Evolutionary conservation across 2,113 vertebrate genomes (phyloP), one percentile per base, ranked within the genome.

Genomic region (Climacteris rufus): DNA sequence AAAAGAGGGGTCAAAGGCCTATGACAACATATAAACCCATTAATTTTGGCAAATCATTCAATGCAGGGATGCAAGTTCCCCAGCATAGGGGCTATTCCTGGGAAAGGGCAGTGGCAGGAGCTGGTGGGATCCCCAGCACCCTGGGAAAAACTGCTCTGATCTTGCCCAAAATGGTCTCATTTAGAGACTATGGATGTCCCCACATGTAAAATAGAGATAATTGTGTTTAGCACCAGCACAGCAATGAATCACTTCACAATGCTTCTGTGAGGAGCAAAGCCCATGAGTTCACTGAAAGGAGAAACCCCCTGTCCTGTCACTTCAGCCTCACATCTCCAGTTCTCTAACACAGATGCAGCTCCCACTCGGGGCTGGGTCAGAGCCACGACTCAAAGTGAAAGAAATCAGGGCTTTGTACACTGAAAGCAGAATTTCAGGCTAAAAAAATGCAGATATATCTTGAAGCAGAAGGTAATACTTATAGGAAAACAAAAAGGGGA

Each of bases 91-190:
- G 30, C 18, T 50, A 2, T 13, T 61, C 21, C 60, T 2, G 5
- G 24, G 18, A 74, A 44, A 45, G 47, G 2, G 3, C 3, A 0
- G 4, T 0, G 1, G 14, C 0, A 13, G 80, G 35, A 4, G 6
- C 33, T 54, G 42, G 16, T 35, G 6, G 5, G 14, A 45, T 16
- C 24, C 30, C 39, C 53, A 39, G 15, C 0, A 0, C 0, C 0
- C 18, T 16, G 30, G 20, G 37, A 22, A 65, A 87, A 87, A 3
- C 42, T 23, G 25, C 35, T 79, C 39, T 18, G 6, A 44, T 42
- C 47, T 70, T 21, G 4, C 15, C 54, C 11, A 0, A 80, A 7
- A 72, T 1, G 9, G 49, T 28, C 28, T 94, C 31, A 20, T 71
- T 47, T 9, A 22, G 42, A 89, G 31, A 15, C 31, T 10, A 15